Evolutionary conservation across 2,113 vertebrate genomes (phyloP).

Genomic region (Eulemur rufifrons): DNA sequence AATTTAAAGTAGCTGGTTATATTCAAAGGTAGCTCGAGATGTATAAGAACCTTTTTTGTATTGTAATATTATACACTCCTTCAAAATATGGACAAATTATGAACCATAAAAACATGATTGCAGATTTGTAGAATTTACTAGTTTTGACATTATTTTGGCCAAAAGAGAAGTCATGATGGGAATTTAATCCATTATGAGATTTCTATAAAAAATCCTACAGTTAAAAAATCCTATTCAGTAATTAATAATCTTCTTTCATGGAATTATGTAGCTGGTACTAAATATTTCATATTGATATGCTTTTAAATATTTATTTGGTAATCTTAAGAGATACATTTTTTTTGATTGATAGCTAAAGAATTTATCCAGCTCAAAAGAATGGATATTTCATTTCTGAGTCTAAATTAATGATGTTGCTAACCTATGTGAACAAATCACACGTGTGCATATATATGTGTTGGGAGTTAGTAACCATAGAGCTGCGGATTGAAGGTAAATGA

Average conservation of each 20-base stretch:
- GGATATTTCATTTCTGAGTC: conserved; percentile 18
- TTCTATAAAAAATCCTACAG: neutral
- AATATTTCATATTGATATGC: neutral
- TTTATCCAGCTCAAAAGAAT: neutral
- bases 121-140: neutral
- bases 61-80: neutral
- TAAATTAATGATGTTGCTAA: neutral
- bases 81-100: neutral
- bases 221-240: neutral
- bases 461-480: neutral
- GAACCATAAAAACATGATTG: neutral
- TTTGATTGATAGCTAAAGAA: neutral
- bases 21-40: neutral
- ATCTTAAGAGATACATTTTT: neutral
- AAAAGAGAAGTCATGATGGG: neutral
- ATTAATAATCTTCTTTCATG: neutral
- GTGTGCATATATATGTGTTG: neutral
- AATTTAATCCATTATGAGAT: neutral
- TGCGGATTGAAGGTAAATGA: conserved; percentile 3
- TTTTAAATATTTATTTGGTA: neutral
- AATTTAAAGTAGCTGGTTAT: neutral
- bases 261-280: neutral
- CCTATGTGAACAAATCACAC: neutral
- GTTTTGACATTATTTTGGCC: neutral
- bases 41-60: neutral